Evolutionary conservation across 2,113 vertebrate species (phyloP).

Genomic region (Malurus elegans): DNA sequence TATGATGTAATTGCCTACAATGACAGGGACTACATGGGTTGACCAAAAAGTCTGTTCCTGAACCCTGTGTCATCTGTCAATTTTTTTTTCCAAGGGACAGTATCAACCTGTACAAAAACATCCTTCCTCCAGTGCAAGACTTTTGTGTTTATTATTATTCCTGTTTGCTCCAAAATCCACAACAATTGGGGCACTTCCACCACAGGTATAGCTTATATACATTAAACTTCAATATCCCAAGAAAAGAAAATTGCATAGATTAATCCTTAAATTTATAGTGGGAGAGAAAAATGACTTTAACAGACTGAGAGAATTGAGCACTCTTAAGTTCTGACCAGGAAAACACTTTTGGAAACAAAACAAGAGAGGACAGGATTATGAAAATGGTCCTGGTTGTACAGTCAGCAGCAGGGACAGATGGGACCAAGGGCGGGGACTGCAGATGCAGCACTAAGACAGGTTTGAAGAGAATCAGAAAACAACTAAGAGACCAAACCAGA

Average conservation of each 20-base stretch:
- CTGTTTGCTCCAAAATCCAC: neutral
- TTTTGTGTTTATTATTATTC: neutral
- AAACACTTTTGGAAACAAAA: neutral
- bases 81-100: neutral
- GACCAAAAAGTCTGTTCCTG: neutral
- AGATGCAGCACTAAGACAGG: neutral
- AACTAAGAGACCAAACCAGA: neutral
- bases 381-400: neutral
- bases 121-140: neutral
- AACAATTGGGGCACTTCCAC: neutral
- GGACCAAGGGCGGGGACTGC: neutral
- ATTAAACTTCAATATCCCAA: neutral
- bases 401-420: neutral
- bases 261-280: neutral
- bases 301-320: neutral
- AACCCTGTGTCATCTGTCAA: neutral
- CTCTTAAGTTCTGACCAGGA: neutral
- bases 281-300: neutral
- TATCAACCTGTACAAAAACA: neutral
- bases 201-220: neutral
- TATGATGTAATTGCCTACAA: neutral
- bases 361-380: fast-evolving
- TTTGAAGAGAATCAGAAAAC: neutral
- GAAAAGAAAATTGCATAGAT: neutral
- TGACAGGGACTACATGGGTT: neutral